Evolutionary conservation across 53 echinoderm and acorn worm genomes (phyloP), one percentile per base, ranked within the genome.

Genomic region (Apostichopus leukothele): DNA sequence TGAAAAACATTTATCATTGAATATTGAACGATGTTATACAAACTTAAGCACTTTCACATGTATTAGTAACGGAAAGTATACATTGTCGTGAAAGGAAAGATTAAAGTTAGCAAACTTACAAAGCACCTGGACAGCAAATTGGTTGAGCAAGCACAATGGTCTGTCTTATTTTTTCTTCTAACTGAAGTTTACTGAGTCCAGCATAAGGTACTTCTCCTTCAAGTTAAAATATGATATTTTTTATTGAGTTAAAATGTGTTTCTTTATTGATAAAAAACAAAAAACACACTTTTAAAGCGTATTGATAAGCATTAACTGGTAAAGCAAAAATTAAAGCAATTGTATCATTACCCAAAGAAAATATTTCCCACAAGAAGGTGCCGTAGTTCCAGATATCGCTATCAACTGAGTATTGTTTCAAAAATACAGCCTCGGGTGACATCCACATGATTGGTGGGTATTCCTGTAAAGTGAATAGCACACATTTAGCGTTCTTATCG

Each of bases 111-210:
- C 39, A 39, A 39, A 68, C 68, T 68, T 68, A 68, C 68, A 68
- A 12, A n/a, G 68, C 68, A 13, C 68, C 68, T 18, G 68, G 68
- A 16, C 68, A 68, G 19, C 68, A 68, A 5, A n/a, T n/a, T 18
- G 68, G 68, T n/a, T 68, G 68, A 68, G 68, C 68, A 68, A 68
- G 68, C 12, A 68, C 68, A 12, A 68, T 68, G 16, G 68, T 68
- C 68, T 68, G 68, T 68, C 68, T 14, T 13, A 68, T 14, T 16
- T 68, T 68, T 68, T 68, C 68, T 68, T 68, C 68, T 14, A 68
- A n/a, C 14, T 68, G 68, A 10, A 13, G 68, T 16, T 68, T 68
- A n/a, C 5, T 68, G 5, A 68, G 5, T 68, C 68, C 68, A 12
- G 68, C 68, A 18, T 68, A 68, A 5, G 68, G 68, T 12, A 68